A percentile compares a stretch with the other conserved stretches of the same genome.
Conservation (phyloP, 2,797 vertebrate genomes). For the Botia kubotai region DNA sequence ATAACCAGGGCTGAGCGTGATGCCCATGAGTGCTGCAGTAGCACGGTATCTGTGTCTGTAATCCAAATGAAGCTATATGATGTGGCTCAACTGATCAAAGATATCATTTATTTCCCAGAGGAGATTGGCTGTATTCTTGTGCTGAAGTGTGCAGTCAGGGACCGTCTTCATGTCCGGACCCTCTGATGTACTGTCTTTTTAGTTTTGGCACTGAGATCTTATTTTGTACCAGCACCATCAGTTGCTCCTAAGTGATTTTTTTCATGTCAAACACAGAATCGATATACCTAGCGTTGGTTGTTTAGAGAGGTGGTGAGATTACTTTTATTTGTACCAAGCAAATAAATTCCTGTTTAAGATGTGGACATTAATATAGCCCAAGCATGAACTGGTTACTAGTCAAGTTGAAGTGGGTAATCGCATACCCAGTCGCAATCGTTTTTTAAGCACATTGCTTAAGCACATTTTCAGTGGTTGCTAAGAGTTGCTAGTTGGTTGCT, state of each 20-base stretch:
- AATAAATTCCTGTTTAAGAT: background rate
- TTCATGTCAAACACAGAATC: background rate
- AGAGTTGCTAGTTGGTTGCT: too few relatives aligned
- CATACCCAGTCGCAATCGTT: too few relatives aligned
- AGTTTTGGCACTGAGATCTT: background rate
- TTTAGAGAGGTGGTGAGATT: background rate
- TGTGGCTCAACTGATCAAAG: slow-evolving; percentile 27
- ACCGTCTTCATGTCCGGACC: too few relatives aligned
- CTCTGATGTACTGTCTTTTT: slow-evolving; percentile 1
- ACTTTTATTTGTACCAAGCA: background rate
- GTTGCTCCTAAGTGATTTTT: background rate
- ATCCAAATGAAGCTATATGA: slow-evolving; percentile 26
- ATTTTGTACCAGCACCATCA: background rate
- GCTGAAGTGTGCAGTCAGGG: too few relatives aligned
- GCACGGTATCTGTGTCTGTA: slow-evolving; percentile 6
- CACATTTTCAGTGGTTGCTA: too few relatives aligned
- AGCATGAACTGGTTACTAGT: too few relatives aligned
- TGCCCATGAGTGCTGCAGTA: slow-evolving; percentile 33
- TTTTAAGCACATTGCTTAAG: background rate
- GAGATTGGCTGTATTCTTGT: background rate
- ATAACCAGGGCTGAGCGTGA: slow-evolving; percentile 31
- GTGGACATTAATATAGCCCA: background rate
- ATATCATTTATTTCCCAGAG: slow-evolving; percentile 23
- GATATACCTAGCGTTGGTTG: background rate
- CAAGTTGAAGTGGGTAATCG: too few relatives aligned